Conservation (phyloP, 1,140 invertebrate genomes). For the Pseudoatta argentina region DNA sequence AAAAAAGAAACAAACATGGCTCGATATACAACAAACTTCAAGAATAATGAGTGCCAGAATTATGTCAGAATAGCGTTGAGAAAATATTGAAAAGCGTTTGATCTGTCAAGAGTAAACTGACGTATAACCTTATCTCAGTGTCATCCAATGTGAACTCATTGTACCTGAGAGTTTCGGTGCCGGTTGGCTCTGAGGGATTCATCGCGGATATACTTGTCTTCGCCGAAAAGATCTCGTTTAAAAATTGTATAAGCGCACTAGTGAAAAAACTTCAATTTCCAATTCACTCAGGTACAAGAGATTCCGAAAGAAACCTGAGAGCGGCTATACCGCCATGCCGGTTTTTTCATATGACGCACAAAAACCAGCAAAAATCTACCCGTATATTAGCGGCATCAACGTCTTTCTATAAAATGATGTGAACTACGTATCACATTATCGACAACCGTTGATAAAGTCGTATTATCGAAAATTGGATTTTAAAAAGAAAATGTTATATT, state of each 20-base stretch:
- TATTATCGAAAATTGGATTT: too few species aligned
- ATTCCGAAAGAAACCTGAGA: neutral
- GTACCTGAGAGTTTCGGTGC: slow-evolving; percentile 78
- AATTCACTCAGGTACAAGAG: slow-evolving; percentile 4
- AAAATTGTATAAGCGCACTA: neutral
- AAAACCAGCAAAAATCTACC: too few species aligned
- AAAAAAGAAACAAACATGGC: neutral
- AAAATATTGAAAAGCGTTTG: neutral
- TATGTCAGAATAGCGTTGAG: neutral
- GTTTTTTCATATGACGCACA: too few species aligned
- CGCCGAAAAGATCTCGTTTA: neutral
- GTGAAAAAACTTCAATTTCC: neutral
- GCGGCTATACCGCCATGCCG: too few species aligned
- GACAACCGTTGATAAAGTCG: too few species aligned
- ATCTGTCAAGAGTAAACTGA: slow-evolving; percentile 45
- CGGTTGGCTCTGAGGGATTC: slow-evolving; percentile 78
- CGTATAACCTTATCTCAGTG: slow-evolving; percentile 46
- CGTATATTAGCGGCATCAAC: too few species aligned
- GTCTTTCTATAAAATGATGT: too few species aligned
- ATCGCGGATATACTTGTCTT: slow-evolving; percentile 55
- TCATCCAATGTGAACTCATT: slow-evolving; percentile 36
- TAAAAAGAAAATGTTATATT: too few species aligned
- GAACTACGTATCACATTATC: too few species aligned
- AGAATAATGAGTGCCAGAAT: neutral
- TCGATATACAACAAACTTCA: neutral